Evolutionary conservation across 2,113 vertebrate species (phyloP).

Genomic region (Machaerirhynchus nigripectus): DNA sequence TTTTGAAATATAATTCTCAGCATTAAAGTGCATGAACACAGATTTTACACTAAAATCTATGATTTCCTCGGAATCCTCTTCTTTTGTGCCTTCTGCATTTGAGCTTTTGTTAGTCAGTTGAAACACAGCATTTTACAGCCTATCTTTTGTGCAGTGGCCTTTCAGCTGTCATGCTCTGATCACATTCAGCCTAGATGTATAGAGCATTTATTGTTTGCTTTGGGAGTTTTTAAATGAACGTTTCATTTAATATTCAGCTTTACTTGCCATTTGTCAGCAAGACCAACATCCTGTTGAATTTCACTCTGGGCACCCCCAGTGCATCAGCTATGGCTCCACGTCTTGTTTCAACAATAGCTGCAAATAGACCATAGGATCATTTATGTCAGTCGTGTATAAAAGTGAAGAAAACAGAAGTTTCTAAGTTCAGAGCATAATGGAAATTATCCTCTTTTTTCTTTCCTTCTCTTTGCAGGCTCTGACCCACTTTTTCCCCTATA

Average conservation of each 20-base stretch:
- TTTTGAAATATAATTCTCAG: background rate
- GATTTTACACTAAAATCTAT: background rate
- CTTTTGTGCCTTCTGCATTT: background rate
- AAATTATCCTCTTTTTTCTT: background rate
- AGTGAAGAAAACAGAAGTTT: background rate
- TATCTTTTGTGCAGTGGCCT: conserved; percentile 21
- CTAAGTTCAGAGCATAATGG: background rate
- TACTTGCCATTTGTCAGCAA: conserved; percentile 2
- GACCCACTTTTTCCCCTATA: background rate
- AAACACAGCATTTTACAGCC: background rate
- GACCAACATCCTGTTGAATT: conserved; percentile 24
- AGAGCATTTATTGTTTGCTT: conserved; percentile 16
- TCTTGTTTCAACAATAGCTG: background rate
- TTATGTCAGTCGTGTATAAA: background rate
- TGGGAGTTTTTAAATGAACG: background rate
- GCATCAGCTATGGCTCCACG: accelerated
- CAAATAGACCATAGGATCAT: background rate
- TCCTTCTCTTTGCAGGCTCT: background rate
- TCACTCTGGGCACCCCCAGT: background rate
- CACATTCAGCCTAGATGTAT: background rate
- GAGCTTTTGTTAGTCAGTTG: conserved; percentile 3
- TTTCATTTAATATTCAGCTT: conserved; percentile 29
- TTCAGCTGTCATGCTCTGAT: conserved; percentile 41
- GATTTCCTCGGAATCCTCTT: background rate
- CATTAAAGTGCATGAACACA: background rate